phyloP scores from a whole-genome alignment of 1,140 invertebrate species.

The Thalassaphorura encarpata region DNA sequence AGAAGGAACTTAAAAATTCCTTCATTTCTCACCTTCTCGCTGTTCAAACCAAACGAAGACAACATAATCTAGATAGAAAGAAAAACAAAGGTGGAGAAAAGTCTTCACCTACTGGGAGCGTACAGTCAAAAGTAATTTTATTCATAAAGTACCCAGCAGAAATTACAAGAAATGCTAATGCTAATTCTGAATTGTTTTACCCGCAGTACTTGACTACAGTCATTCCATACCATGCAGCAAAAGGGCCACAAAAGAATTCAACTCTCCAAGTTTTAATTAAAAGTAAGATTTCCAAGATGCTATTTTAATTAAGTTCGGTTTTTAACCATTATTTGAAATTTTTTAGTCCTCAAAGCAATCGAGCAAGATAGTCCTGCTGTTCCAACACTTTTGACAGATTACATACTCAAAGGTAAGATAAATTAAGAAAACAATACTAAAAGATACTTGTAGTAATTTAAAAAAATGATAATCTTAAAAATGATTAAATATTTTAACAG shows the following conservation, averaged over 20 bases:
- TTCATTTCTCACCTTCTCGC: slow-evolving; percentile 94
- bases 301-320: slow-evolving; percentile 1
- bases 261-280: slow-evolving; percentile 92
- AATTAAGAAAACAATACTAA: too few species aligned
- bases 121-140: slow-evolving; percentile 28
- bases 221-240: slow-evolving; percentile 86
- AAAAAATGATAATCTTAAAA: too few species aligned
- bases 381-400: slow-evolving; percentile 93
- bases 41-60: slow-evolving; percentile 86
- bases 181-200: too few species aligned
- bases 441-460: too few species aligned
- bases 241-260: slow-evolving; percentile 79
- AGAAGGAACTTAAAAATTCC: slow-evolving; percentile 97
- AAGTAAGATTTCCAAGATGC: slow-evolving; percentile 70
- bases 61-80: slow-evolving; percentile 82
- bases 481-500: slow-evolving; percentile 21
- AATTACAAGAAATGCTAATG: too few species aligned
- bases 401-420: slow-evolving; percentile 89
- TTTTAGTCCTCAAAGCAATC: slow-evolving; percentile 97
- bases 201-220: slow-evolving; percentile 94
- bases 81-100: slow-evolving; percentile 43
- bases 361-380: slow-evolving; percentile 97
- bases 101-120: slow-evolving; percentile 19
- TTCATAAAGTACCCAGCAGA: too few species aligned
- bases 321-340: slow-evolving; percentile 34